Evolutionary conservation across 2,113 vertebrate species (phyloP).

Genomic region (Phylloscopus trochilus): DNA sequence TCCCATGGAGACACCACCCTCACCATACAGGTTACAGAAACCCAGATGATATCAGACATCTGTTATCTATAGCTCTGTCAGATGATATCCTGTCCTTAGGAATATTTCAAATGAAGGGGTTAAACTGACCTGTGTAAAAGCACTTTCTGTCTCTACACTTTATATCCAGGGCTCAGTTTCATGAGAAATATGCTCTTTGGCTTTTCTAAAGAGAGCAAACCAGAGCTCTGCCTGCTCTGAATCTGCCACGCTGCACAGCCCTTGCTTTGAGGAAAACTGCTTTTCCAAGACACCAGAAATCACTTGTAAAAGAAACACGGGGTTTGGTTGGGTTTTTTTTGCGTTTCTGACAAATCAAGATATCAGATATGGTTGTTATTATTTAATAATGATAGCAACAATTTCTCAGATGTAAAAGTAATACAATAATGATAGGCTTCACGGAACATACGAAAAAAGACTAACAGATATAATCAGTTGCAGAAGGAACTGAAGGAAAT

Average conservation of each 20-base stretch:
- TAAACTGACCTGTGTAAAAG: not conserved
- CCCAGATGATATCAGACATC: not conserved
- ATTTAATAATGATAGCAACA: constrained; percentile 55
- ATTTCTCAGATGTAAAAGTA: constrained; percentile 63
- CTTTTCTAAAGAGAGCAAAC: not conserved
- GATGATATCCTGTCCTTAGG: not conserved
- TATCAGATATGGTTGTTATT: constrained; percentile 49
- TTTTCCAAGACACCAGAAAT: constrained; percentile 1
- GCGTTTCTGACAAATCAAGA: not conserved
- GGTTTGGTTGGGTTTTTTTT: not conserved
- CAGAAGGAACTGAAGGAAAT: constrained; percentile 50
- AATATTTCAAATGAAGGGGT: not conserved
- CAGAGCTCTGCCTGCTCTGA: not conserved
- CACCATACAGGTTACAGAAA: not conserved
- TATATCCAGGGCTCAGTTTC: not conserved
- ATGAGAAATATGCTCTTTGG: not conserved
- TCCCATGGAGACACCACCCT: not conserved
- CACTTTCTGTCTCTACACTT: not conserved
- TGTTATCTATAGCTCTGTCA: not conserved
- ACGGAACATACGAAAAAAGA: not conserved
- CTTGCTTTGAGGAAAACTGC: not conserved
- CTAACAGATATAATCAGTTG: constrained; percentile 63
- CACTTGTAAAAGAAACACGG: not conserved
- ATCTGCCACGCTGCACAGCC: not conserved
- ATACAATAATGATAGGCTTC: constrained; percentile 58